phyloP scores from a whole-genome alignment of 2,113 vertebrate genomes.

The Peromyscus polionotus region DNA sequence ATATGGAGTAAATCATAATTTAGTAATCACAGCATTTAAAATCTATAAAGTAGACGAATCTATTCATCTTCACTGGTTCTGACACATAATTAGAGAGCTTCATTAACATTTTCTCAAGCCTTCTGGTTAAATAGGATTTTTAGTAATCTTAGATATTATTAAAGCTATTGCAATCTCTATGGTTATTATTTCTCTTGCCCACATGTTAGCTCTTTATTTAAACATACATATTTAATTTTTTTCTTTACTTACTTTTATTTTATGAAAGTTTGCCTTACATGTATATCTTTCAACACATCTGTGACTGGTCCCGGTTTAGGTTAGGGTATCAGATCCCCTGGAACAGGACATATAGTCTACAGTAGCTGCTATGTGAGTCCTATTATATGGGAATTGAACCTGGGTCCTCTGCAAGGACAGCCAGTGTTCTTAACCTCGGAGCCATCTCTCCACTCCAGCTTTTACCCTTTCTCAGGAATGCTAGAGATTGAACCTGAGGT shows the following conservation, averaged over 20 bases:
- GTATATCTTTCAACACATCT: background rate
- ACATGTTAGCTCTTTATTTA: too few relatives aligned
- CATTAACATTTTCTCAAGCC: background rate
- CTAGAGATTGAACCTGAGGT: background rate
- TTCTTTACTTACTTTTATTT: too few relatives aligned
- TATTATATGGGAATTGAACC: background rate
- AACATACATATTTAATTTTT: background rate
- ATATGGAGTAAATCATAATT: background rate
- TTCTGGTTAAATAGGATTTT: too few relatives aligned
- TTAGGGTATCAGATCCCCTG: background rate
- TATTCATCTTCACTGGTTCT: background rate
- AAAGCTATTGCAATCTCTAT: background rate
- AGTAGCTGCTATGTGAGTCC: background rate
- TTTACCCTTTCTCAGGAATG: background rate
- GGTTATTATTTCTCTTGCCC: background rate
- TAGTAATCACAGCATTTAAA: background rate
- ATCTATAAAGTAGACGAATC: background rate
- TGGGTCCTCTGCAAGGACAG: accelerated
- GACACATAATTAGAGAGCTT: background rate
- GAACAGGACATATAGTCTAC: background rate
- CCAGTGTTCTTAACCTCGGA: background rate
- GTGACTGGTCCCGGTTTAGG: background rate
- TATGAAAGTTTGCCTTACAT: background rate
- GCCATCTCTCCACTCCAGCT: accelerated
- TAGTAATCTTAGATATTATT: background rate